These are phyloP conservation scores for Austrofundulus limnaeus DNA, from an alignment of 2,113 vertebrate genomes.

Conservation along the genomic window DNA sequence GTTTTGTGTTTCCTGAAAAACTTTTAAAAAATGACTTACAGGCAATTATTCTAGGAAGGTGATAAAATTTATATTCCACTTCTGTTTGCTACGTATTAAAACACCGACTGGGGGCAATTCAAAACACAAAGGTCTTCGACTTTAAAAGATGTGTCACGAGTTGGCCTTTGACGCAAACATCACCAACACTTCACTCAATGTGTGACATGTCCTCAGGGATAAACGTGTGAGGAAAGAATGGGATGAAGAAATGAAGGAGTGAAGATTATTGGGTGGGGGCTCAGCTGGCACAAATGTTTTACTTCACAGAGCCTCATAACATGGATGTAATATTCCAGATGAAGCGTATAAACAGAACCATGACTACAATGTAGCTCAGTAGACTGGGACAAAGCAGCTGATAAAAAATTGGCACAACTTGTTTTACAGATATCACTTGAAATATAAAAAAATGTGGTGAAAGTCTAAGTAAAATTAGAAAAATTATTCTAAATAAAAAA, in stretches of 20 bases:
- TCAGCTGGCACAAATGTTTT: constrained; percentile 7
- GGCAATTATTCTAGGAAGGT: too few relatives aligned
- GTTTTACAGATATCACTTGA: neutral
- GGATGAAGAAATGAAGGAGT: constrained; percentile 10
- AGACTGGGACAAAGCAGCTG: neutral
- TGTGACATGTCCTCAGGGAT: constrained; percentile 43
- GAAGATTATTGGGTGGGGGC: neutral
- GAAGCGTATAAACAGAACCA: constrained; percentile 6
- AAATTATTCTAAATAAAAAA: too few relatives aligned
- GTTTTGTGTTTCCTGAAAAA: too few relatives aligned
- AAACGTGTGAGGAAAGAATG: constrained; percentile 17
- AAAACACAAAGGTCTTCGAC: neutral
- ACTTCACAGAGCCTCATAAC: constrained; percentile 25
- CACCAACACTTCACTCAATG: constrained; percentile 10
- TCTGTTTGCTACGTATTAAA: too few relatives aligned
- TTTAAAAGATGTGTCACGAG: constrained; percentile 20
- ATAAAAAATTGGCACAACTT: neutral
- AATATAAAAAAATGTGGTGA: too few relatives aligned
- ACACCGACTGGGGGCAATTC: too few relatives aligned
- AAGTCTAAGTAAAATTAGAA: too few relatives aligned
- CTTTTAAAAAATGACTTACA: too few relatives aligned
- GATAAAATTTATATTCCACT: too few relatives aligned
- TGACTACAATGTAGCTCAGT: neutral
- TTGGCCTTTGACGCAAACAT: neutral
- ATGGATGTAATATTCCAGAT: constrained; percentile 21